Base-by-base conservation (phyloP, 1,140 invertebrate species). In the Calephelis nemesis region DNA sequence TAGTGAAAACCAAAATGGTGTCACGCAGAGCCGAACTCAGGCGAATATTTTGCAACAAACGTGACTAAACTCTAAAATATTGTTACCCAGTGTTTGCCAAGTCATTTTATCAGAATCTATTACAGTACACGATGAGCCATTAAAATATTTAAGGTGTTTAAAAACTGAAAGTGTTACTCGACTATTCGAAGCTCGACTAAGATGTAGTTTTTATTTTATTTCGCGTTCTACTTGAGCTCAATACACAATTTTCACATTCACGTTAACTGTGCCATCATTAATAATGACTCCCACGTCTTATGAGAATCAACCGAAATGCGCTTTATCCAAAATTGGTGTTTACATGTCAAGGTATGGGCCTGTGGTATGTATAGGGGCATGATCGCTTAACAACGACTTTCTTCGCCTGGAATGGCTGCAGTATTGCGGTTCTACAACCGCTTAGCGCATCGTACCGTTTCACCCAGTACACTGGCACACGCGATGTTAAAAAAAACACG, bases 381-480 rank as follows among this genome's bases (percentile, higher is more conserved):
- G 70, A 68, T 68, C 54, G 72, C 75, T 79, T 70, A 83, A 75
- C 74, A 75, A 78, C 85, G 81, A 87, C 84, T 88, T 89, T 90
- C 86, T 88, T 88, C 82, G 85, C 79, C 78, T 81, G 82, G 85
- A 86, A 87, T 87, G 88, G 84, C 80, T 88, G 85, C 82, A 45
- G 4, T 45, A 81, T 79, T 83, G 85, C 84, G 67, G 69, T 68
- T 79, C 68, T 68, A 54, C 73, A 75, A 72, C 75, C 63, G 76
- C 69, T 74, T 75, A 78, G 76, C 81, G 78, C 75, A 79, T 81
- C 81, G 76, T 78, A 83, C 79, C 77, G 84, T 87, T 88, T 90
- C 83, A 84, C 71, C 74, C 66, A 76, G 67, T 67, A 70, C 47
- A 73, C 67, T n/a, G 62, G 63, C 68, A 65, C 78, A 78, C 74